Percentiles rank a stretch among this genome's conserved stretches.
phyloP scores from a whole-genome alignment of 2,113 vertebrate species.

The Psophia crepitans region DNA sequence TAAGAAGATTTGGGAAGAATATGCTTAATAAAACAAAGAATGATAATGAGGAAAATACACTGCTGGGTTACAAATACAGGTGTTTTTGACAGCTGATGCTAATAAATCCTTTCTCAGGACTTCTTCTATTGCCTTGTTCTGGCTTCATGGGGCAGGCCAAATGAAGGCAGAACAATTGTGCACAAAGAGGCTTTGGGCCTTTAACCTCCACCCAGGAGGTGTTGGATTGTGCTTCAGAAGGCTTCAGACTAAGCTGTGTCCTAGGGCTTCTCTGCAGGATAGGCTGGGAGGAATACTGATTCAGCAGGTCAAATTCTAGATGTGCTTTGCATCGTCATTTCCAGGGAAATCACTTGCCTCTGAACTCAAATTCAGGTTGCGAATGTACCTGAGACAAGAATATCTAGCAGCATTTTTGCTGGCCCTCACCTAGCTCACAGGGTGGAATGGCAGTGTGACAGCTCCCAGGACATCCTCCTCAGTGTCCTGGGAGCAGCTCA shows the following conservation, averaged over 20 bases:
- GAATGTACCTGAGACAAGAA: neutral
- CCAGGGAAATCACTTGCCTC: neutral
- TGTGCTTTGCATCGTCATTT: neutral
- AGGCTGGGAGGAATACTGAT: neutral
- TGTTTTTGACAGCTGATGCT: neutral
- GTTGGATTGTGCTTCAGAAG: neutral
- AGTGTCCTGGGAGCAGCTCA: neutral
- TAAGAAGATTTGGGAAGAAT: neutral
- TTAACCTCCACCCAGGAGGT: neutral
- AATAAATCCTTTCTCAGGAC: neutral
- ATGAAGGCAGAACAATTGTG: neutral
- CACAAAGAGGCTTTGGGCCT: neutral
- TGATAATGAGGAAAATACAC: neutral
- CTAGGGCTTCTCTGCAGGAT: accelerated
- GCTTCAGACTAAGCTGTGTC: neutral
- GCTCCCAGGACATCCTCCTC: neutral
- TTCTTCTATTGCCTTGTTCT: neutral
- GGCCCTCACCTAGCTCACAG: neutral
- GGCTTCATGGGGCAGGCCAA: neutral
- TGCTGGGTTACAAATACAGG: neutral
- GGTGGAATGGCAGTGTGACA: neutral
- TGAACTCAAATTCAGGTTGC: neutral
- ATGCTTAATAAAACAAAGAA: neutral
- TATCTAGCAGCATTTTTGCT: neutral
- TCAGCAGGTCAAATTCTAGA: neutral